phyloP scores from a whole-genome alignment of 35 echinoderm and acorn worm species.

The Stichopus chloronotus region DNA sequence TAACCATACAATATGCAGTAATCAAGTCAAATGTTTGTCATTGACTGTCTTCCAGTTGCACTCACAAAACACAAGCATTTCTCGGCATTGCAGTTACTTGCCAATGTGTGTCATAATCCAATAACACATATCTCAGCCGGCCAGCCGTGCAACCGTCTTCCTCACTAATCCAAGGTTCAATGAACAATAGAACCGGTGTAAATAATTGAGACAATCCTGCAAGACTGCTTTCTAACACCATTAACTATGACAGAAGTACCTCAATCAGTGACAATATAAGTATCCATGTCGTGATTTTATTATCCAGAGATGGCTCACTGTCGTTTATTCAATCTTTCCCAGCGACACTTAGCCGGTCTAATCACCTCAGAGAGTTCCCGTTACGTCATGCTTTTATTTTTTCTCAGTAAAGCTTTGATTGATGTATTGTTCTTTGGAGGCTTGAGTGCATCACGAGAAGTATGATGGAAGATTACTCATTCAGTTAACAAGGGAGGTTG shows the following conservation, averaged over 20 bases:
- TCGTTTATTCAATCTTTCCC: not conserved
- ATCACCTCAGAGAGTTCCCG: not conserved
- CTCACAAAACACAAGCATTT: too few species aligned
- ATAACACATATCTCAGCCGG: too few species aligned
- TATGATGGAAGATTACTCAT: too few species aligned
- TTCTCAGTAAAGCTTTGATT: not conserved
- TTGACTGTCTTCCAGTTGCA: too few species aligned
- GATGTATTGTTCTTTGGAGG: not conserved
- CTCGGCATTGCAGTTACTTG: too few species aligned
- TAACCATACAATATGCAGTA: too few species aligned
- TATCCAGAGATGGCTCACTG: not conserved
- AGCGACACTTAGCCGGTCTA: not conserved
- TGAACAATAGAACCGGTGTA: too few species aligned
- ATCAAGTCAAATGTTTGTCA: too few species aligned
- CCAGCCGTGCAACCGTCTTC: too few species aligned
- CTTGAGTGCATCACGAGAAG: not conserved
- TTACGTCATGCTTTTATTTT: not conserved
- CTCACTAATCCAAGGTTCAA: too few species aligned
- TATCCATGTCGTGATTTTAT: not conserved
- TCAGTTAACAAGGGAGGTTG: too few species aligned
- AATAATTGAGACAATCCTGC: not conserved
- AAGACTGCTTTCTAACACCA: not conserved
- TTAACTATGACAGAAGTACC: not conserved
- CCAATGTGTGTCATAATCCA: too few species aligned
- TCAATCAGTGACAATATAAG: not conserved